Evolutionary conservation across 1,140 invertebrate genomes (phyloP), one percentile per base, ranked within the genome.

Genomic region (Elysia chlorotica): DNA sequence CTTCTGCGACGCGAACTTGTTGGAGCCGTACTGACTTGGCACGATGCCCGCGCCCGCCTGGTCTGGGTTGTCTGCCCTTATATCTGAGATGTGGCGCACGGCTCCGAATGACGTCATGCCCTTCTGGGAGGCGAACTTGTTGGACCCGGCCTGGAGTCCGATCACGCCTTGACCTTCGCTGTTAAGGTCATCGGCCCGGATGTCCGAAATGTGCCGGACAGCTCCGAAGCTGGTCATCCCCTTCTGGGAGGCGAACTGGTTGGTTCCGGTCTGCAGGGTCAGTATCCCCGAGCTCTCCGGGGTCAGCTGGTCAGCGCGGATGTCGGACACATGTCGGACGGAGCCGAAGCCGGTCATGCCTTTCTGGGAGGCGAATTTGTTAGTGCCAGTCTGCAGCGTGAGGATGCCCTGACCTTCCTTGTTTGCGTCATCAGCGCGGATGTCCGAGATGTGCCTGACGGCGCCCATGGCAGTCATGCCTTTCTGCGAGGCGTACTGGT

Each of bases 361-460:
- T 17, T 74, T 71, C 66, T 84, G 83, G 17, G 74, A 74, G 21
- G 81, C 81, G 2, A 94, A 91, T 82, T 95, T 95, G 89, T 97
- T 97, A 57, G 92, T 93, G 54, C 96, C 95, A 65, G 95, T 94
- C 86, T 98, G 96, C 0, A 97, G 90, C 71, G 95, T 95, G 75
- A 98, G 95, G 30, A 97, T 91, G 0, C 91, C 88, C 78, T 97
- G 90, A 1, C 94, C 94, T 48, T 82, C 79, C 23, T 57, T 72
- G 23, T 59, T 54, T 41, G 74, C 67, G n/a, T 83, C 79, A 37
- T 80, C 80, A 4, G 70, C 56, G 48, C 73, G 68, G 56, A 81
- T 77, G 56, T 83, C 82, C 30, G 80, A 75, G 23, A 84, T 76
- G 68, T 85, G 83, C 23, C 83, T 56, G 10, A 79, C 73, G 2